phyloP scores from a whole-genome alignment of 2,888 invertebrate species.

The Dicyrtomina minuta region DNA sequence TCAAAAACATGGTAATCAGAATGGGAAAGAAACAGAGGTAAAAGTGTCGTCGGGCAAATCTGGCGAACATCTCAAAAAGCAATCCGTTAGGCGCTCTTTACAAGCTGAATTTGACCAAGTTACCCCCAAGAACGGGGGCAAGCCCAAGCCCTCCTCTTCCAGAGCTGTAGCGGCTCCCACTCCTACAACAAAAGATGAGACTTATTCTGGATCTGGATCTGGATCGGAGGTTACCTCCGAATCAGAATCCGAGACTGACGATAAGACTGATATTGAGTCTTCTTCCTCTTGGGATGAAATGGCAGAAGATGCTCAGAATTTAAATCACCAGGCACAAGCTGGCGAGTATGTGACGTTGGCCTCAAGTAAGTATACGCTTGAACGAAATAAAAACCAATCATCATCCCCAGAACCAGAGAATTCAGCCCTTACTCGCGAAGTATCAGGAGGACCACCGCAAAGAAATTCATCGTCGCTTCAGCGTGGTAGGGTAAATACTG shows the following conservation, averaged over 20 bases:
- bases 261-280: background rate
- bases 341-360: background rate
- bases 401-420: background rate
- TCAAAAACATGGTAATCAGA: no score
- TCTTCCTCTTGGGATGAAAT: conserved; percentile 18
- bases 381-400: background rate
- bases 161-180: background rate
- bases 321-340: background rate
- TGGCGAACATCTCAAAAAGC: background rate
- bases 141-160: no score
- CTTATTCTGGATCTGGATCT: background rate
- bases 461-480: background rate
- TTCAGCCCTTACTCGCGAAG: background rate
- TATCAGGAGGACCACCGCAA: background rate
- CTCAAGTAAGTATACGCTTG: background rate
- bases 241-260: no score
- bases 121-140: background rate
- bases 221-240: background rate
- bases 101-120: conserved; percentile 19
- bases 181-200: background rate
- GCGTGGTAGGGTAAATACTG: background rate
- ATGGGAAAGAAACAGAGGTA: background rate
- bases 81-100: conserved; percentile 6
- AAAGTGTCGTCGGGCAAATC: background rate
- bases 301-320: background rate